Evolutionary conservation across 2,113 vertebrate species (phyloP), one percentile per base, ranked within the genome.

Genomic region (Anolis sagrei): DNA sequence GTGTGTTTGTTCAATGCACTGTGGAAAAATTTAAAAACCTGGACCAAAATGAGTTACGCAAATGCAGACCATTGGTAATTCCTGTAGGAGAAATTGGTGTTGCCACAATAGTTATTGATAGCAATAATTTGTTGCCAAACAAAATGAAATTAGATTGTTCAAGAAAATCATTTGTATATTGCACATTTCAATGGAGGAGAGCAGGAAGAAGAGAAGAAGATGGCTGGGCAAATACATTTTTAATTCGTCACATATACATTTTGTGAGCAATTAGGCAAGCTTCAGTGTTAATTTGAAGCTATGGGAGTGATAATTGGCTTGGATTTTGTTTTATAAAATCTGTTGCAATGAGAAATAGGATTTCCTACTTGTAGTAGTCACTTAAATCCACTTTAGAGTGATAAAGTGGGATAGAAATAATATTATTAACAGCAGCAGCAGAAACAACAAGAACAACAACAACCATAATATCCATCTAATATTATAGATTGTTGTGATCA

Each of bases 31-130:
- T 83, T 49, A 87, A 89, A 85, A 93, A 44, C 34, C 7, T 34
- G 78, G 81, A 88, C 72, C 83, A 92, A 94, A 83, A 78, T 86
- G 93, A 88, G 61, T 79, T 90, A 75, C 0, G 44, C 75, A 54
- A 87, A 74, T 88, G 58, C 69, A 84, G 81, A 25, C 90, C 93
- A 92, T 92, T 75, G 58, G 27, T 10, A 95, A 93, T 92, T 93
- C 89, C 93, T 94, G 79, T 84, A 91, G 90, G 74, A 90, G 94
- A 96, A 95, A 95, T 92, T 93, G 78, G 86, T 89, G 82, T 93
- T 93, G 70, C 89, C 79, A 32, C 94, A 94, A 92, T 85, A 95
- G 81, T 85, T 91, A 82, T 78, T 81, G 75, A 82, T 10, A 27
- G 58, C 34, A 49, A 86, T 95, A 90, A 94, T 94, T 95, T 89